These are phyloP conservation scores for Drosophila arizonae DNA, from an alignment of 1,140 invertebrate species.

Conservation along the genomic window DNA sequence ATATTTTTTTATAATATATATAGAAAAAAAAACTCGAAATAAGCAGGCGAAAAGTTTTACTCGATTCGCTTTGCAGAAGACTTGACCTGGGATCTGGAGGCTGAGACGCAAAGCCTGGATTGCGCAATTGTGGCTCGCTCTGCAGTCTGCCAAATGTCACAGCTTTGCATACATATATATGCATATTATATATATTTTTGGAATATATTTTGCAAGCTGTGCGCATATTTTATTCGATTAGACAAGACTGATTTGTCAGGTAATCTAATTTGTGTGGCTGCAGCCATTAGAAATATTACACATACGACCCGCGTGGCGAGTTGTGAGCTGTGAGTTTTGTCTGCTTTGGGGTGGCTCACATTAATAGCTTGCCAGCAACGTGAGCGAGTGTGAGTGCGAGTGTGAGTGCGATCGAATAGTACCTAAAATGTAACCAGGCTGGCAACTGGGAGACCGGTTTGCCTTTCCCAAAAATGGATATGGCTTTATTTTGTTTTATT, in stretches of 20 bases:
- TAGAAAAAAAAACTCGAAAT: too few species aligned
- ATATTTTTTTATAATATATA: too few species aligned
- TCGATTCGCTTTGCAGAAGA: not conserved
- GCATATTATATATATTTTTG: not conserved
- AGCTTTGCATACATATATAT: slow-evolving; percentile 1
- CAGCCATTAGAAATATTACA: slow-evolving; percentile 43
- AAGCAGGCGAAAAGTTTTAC: too few species aligned
- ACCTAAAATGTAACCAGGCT: slow-evolving; percentile 65
- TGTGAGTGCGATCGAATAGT: slow-evolving; percentile 11
- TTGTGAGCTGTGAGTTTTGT: not conserved
- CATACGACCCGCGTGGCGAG: slow-evolving; percentile 28
- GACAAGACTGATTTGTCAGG: slow-evolving; percentile 21
- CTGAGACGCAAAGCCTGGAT: too few species aligned
- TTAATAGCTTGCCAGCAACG: slow-evolving; percentile 8
- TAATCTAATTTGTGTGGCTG: slow-evolving; percentile 36
- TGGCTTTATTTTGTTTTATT: slow-evolving; percentile 4
- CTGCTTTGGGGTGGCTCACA: not conserved
- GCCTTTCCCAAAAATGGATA: slow-evolving; percentile 69
- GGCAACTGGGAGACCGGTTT: slow-evolving; percentile 69
- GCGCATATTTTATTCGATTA: slow-evolving; percentile 13
- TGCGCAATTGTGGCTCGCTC: too few species aligned
- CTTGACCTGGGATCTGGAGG: not conserved
- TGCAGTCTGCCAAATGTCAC: not conserved
- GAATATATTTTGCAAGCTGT: not conserved
- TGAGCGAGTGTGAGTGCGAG: slow-evolving; percentile 10